Conservation (phyloP, 1,140 invertebrate genomes). For the Penaeus vannamei region DNA sequence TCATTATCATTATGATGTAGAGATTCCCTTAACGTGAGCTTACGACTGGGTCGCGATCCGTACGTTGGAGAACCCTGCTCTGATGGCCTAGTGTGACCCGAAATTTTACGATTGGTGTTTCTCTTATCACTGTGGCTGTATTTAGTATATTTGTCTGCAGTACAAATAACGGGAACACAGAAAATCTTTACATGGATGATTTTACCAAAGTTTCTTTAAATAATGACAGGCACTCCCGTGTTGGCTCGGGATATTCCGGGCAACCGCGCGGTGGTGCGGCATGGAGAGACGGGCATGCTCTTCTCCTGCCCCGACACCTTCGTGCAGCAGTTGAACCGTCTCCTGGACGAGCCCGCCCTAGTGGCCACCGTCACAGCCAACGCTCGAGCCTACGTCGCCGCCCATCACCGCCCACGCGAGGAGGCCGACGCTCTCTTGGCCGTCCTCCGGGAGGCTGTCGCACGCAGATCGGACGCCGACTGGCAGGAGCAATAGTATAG, state of each 20-base stretch:
- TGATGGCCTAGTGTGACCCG: no score
- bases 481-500: background rate
- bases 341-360: slow-evolving; percentile 9
- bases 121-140: no score
- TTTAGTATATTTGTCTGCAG: no score
- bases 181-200: background rate
- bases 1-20: no score
- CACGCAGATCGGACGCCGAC: no score
- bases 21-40: no score
- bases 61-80: no score
- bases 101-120: no score
- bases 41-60: no score
- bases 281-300: slow-evolving; percentile 1
- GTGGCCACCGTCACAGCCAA: background rate
- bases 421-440: background rate
- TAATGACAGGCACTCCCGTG: slow-evolving; percentile 22
- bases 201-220: background rate
- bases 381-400: background rate
- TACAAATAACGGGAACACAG: no score
- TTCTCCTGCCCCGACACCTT: slow-evolving; percentile 30
- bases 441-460: background rate
- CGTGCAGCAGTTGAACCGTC: background rate
- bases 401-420: background rate
- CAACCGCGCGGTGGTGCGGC: slow-evolving; percentile 10
- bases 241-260: slow-evolving; percentile 42